A percentile compares a stretch with the other conserved stretches of the same genome.
phyloP scores from a whole-genome alignment of 2,797 vertebrate genomes.

The Alectoris magna region DNA sequence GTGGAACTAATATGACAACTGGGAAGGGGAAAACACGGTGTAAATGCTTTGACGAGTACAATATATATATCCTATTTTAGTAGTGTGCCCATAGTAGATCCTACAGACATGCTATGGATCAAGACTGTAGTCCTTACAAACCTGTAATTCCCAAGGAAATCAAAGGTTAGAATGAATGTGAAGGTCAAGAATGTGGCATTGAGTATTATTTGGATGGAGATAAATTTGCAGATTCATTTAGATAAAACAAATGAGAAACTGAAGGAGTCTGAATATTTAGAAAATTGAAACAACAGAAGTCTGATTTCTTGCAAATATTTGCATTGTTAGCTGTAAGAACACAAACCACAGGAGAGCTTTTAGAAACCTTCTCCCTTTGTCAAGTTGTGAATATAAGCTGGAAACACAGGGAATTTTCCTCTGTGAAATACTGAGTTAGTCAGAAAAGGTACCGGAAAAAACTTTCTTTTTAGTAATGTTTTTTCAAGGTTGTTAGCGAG shows the following conservation, averaged over 20 bases:
- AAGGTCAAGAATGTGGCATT: neutral
- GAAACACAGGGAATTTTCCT: neutral
- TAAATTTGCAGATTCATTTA: neutral
- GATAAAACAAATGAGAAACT: neutral
- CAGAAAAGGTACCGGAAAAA: neutral
- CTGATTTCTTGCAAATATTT: neutral
- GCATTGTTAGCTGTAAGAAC: neutral
- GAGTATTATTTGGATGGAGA: neutral
- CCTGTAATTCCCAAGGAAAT: neutral
- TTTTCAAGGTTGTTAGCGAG: neutral
- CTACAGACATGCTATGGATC: neutral
- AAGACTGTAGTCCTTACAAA: neutral
- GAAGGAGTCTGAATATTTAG: neutral
- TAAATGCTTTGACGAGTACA: neutral
- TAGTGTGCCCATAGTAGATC: neutral
- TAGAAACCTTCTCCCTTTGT: neutral
- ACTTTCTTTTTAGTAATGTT: neutral
- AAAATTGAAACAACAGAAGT: neutral
- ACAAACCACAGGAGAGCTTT: neutral
- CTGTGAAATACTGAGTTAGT: neutral
- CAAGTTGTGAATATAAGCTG: neutral
- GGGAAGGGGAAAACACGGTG: neutral
- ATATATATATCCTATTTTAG: neutral
- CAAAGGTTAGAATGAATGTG: neutral
- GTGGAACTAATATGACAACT: fast-evolving